Conservation (phyloP, 2,113 vertebrate genomes). For the Dromas ardeola region DNA sequence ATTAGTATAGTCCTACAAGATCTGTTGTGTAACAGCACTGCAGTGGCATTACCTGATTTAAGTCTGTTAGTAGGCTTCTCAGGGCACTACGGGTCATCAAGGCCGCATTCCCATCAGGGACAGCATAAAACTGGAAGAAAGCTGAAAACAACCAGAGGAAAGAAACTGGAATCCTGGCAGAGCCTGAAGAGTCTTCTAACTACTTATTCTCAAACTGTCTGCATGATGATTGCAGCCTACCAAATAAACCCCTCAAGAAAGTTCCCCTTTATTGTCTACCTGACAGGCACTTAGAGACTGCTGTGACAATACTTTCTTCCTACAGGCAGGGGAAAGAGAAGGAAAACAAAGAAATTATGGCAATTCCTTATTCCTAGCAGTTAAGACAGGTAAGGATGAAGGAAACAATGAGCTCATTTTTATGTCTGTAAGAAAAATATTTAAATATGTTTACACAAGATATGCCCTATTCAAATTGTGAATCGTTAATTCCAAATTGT, state of each 20-base stretch:
- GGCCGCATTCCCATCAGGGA: background rate
- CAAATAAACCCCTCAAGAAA: background rate
- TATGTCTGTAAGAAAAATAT: background rate
- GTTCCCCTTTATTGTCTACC: background rate
- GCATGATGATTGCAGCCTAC: background rate
- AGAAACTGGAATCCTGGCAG: background rate
- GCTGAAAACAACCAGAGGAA: conserved; percentile 55
- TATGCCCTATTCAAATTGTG: background rate
- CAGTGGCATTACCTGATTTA: conserved; percentile 78
- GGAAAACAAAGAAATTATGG: background rate
- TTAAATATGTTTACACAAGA: background rate
- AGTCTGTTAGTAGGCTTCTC: conserved; percentile 78
- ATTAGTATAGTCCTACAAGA: background rate
- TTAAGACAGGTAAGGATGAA: background rate
- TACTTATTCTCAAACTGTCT: background rate
- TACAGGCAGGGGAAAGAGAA: background rate
- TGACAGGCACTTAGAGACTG: background rate
- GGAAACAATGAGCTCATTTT: background rate
- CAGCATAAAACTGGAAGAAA: conserved; percentile 76
- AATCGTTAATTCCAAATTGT: background rate
- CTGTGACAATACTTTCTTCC: background rate
- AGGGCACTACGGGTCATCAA: conserved; percentile 74
- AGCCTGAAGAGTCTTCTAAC: background rate
- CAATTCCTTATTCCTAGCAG: background rate
- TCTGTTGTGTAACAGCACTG: background rate